phyloP scores from a whole-genome alignment of 2,888 invertebrate species.

The Corythucha ciliata region DNA sequence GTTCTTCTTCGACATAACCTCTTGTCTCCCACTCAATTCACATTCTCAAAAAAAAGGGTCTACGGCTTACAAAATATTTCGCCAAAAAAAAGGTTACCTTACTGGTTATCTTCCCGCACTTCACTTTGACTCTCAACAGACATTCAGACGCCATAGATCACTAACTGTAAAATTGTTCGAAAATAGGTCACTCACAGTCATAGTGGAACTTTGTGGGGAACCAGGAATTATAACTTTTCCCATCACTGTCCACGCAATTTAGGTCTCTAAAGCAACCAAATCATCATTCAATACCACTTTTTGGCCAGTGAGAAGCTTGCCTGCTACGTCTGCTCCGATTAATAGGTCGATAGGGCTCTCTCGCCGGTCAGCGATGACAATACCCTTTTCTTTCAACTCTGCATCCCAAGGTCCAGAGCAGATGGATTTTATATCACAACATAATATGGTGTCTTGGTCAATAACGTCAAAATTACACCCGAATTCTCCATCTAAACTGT shows the following conservation, averaged over 20 bases:
- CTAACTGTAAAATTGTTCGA: too few species aligned
- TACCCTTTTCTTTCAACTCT: slow-evolving; percentile 4
- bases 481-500: background rate
- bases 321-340: slow-evolving; percentile 16
- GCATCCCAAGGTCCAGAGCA: background rate
- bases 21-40: too few species aligned
- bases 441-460: slow-evolving; percentile 4
- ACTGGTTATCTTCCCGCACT: too few species aligned
- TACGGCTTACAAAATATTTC: too few species aligned
- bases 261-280: slow-evolving; percentile 15
- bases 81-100: too few species aligned
- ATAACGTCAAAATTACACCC: slow-evolving; percentile 2
- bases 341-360: slow-evolving; percentile 13
- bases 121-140: too few species aligned
- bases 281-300: slow-evolving; percentile 2
- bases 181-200: too few species aligned
- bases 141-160: too few species aligned
- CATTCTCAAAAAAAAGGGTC: too few species aligned
- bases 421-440: background rate
- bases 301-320: slow-evolving; percentile 8
- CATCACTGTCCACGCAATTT: slow-evolving; percentile 14
- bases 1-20: too few species aligned
- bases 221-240: too few species aligned
- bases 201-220: too few species aligned
- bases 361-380: background rate